phyloP scores from a whole-genome alignment of 30 jellyfish, hydroid and myxozoan species.

The Pseudorhiza aurosa region DNA sequence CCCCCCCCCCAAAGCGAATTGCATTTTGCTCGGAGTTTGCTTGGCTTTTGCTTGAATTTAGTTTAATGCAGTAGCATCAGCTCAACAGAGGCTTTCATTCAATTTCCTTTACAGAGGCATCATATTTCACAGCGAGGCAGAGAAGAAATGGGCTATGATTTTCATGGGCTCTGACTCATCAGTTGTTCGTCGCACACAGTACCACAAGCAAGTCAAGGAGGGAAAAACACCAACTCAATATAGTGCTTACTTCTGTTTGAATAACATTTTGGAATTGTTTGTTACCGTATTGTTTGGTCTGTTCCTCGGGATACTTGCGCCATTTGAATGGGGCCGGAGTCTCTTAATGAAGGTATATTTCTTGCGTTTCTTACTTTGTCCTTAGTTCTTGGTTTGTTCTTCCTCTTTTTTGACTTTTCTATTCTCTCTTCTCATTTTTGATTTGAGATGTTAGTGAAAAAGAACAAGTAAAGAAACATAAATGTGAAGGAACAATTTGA shows the following conservation, averaged over 20 bases:
- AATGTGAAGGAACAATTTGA: no score
- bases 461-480: no score
- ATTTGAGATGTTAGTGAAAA: no score
- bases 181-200: conserved; percentile 94
- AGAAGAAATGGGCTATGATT: conserved; percentile 74
- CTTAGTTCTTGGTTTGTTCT: no score
- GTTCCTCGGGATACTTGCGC: conserved; percentile 67
- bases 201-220: conserved; percentile 29
- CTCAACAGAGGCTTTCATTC: no score
- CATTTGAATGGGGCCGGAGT: conserved; percentile 73
- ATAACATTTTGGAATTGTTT: conserved; percentile 36
- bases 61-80: no score
- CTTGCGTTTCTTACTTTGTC: no score
- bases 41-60: no score
- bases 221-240: conserved; percentile 78
- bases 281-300: conserved; percentile 51
- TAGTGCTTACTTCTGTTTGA: conserved; percentile 72
- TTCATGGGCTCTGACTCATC: conserved; percentile 97
- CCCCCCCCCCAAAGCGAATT: no score
- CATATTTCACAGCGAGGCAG: conserved; percentile 75
- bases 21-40: no score
- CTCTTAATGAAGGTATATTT: conserved; percentile 67
- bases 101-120: conserved; percentile 57
- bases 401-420: no score
- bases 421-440: no score